These are phyloP conservation scores for Drosophila koepferae DNA, from an alignment of 2,888 invertebrate species.

Conservation along the genomic window DNA sequence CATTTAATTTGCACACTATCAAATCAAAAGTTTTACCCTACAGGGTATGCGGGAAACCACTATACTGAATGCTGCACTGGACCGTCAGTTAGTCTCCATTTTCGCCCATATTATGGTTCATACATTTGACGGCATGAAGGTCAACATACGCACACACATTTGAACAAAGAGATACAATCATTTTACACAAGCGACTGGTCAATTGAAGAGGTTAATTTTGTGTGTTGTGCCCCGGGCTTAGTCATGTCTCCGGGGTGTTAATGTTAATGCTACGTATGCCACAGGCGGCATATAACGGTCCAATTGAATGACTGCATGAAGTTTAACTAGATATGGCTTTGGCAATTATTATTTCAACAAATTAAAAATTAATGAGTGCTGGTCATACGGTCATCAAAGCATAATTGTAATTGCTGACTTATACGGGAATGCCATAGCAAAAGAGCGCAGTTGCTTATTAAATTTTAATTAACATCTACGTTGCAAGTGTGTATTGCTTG, in stretches of 20 bases:
- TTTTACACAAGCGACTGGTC: constrained; percentile 50
- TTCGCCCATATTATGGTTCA: constrained; percentile 19
- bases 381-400: constrained; percentile 76
- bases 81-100: neutral
- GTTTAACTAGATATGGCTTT: constrained; percentile 41
- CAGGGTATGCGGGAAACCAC: constrained; percentile 6
- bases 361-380: constrained; percentile 75
- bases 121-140: constrained; percentile 68
- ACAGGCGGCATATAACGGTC: constrained; percentile 38
- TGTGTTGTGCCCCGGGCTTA: constrained; percentile 61
- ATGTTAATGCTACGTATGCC: constrained; percentile 62
- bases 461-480: constrained; percentile 67
- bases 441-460: constrained; percentile 52
- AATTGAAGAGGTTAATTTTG: constrained; percentile 75
- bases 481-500: constrained; percentile 23
- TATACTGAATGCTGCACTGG: neutral
- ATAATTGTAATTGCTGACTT: constrained; percentile 73
- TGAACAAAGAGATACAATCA: constrained; percentile 14
- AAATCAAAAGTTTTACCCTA: neutral
- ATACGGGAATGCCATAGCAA: constrained; percentile 31
- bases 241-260: constrained; percentile 68
- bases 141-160: constrained; percentile 49
- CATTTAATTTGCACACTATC: neutral
- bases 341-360: constrained; percentile 74
- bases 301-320: constrained; percentile 18